A percentile compares a stretch with the other conserved stretches of the same genome.
Conservation (phyloP, 2,797 vertebrate genomes). For the Microtus agrestis region DNA sequence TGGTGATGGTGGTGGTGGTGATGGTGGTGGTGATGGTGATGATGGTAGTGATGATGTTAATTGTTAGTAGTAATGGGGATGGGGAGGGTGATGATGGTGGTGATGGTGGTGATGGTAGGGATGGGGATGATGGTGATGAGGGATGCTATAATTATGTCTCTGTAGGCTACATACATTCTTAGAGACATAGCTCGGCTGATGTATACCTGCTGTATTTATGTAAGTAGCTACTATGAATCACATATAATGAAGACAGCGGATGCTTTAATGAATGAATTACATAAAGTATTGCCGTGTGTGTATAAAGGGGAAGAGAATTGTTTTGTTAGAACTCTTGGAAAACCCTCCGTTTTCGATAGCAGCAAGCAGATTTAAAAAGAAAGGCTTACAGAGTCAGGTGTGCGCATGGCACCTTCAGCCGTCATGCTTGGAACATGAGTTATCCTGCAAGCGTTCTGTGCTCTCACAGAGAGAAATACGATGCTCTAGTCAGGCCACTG, state of each 20-base stretch:
- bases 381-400: fast-evolving
- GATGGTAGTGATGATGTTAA: fast-evolving
- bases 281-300: background rate
- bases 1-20: background rate
- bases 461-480: fast-evolving
- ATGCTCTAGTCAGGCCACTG: fast-evolving
- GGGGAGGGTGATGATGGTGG: too few species aligned
- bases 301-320: background rate
- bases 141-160: background rate
- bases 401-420: fast-evolving
- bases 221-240: background rate
- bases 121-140: background rate
- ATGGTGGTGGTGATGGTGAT: fast-evolving
- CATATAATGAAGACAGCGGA: background rate
- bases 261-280: background rate
- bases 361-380: background rate
- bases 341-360: background rate
- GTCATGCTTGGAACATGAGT: fast-evolving
- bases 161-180: background rate
- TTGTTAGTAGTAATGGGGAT: too few species aligned
- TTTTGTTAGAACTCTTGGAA: background rate
- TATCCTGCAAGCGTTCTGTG: fast-evolving
- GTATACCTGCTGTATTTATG: background rate
- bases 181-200: background rate
- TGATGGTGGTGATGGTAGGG: too few species aligned